Base-by-base conservation (phyloP, 2,888 invertebrate genomes). In the Macrosoma leucophasiata region DNA sequence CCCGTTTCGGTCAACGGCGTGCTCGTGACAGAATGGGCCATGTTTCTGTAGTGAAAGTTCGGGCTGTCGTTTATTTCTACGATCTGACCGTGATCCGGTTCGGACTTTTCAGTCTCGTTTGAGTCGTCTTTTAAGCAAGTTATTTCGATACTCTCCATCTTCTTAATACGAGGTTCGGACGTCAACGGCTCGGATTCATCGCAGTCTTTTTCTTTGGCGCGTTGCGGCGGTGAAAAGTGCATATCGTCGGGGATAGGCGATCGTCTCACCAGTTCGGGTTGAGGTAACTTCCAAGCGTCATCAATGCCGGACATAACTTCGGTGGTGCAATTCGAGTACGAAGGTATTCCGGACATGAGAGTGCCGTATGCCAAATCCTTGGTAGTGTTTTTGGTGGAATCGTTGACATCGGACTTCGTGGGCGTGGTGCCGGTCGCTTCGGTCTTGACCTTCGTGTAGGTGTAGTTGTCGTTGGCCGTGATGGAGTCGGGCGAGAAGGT, bases 401-500 rank as follows among this genome's bases (percentile, higher is more conserved):
- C 78, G 38, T 71, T 71, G 2, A 62, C 34, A 15, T 78, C 76
- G 0, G 75, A 67, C 43, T 69, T 73, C 1, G 70, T 70, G 8
- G 70, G 65, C 15, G 71, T 68, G 0, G 59, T 58, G 3, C 50
- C 58, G 9, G 59, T 54, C 10, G 48, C 54, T 12, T 77, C 77
- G 9, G 68, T 64, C 46, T 69, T 76, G 11, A 55, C 56, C 62
- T 81, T 82, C 38, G 81, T 82, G 39, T 78, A 82, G 8, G 82
- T 82, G 41, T 65, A 56, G 27, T 78, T 72, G 33, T 70, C 73
- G 52, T 79, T 72, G 2, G 68, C 77, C 1, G 77, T 74, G 18
- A 82, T 78, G 1, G 84, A 82, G 43, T 84, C 82, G 0, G 79
- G 77, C 0, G 81, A 73, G 52, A 81, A 81, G 0, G 72, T 72